phyloP scores from a whole-genome alignment of 2,797 vertebrate species.

The Luscinia luscinia region DNA sequence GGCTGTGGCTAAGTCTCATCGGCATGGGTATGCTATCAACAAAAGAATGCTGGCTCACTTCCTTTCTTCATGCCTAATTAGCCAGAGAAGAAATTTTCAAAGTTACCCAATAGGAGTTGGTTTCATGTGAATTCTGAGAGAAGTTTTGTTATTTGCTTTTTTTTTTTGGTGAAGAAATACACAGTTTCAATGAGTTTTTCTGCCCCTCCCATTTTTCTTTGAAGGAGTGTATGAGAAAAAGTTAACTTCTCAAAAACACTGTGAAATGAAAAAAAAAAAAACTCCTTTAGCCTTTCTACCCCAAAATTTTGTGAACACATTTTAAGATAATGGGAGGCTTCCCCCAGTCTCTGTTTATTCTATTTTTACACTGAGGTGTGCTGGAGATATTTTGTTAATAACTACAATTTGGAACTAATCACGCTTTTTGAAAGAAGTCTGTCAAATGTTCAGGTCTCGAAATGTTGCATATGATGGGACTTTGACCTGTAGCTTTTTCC shows the following conservation, averaged over 20 bases:
- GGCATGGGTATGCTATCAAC: neutral
- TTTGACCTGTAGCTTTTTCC: constrained; percentile 4
- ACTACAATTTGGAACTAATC: neutral
- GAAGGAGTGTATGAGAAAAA: neutral
- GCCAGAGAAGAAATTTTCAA: constrained; percentile 18
- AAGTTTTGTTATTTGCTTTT: neutral
- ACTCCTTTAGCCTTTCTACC: neutral
- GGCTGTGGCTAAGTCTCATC: neutral
- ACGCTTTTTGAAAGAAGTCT: neutral
- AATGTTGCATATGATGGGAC: neutral
- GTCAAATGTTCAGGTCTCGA: neutral
- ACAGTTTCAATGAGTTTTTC: neutral
- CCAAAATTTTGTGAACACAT: neutral
- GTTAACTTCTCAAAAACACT: neutral
- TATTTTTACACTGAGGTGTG: neutral
- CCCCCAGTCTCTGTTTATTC: neutral
- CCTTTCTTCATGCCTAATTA: constrained; percentile 36
- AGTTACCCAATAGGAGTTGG: neutral
- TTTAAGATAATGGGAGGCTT: neutral
- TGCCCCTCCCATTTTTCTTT: neutral
- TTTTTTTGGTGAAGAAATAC: neutral
- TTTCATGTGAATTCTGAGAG: constrained; percentile 30
- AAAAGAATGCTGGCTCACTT: constrained; percentile 2
- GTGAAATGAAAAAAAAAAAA: neutral
- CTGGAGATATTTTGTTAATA: neutral